phyloP scores from a whole-genome alignment of 2,797 vertebrate genomes.

The Miichthys miiuy region DNA sequence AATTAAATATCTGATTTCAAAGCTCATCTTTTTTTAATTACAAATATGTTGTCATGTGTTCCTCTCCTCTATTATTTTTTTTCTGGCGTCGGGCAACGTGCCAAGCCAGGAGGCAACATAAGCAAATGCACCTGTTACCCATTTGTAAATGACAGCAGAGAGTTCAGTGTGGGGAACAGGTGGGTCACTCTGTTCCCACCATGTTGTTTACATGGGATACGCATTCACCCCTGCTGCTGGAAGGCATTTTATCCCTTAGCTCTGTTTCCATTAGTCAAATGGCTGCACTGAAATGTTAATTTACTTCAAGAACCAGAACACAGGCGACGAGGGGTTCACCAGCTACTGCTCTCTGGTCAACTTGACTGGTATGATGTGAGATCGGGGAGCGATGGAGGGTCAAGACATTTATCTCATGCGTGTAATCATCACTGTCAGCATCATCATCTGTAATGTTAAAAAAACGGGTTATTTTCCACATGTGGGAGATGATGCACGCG shows the following conservation, averaged over 20 bases:
- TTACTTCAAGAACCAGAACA: slow-evolving; percentile 4
- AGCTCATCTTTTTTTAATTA: not conserved
- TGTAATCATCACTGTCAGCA: slow-evolving; percentile 25
- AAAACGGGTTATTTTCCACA: slow-evolving; percentile 21
- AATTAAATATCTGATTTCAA: not conserved
- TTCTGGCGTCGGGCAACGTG: slow-evolving; percentile 27
- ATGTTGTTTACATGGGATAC: slow-evolving; percentile 59
- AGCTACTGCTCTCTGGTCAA: not conserved
- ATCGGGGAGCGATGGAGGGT: not conserved
- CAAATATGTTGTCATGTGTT: not conserved
- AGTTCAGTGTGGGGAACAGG: slow-evolving; percentile 53
- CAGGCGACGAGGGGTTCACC: not conserved
- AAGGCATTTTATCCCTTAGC: slow-evolving; percentile 50
- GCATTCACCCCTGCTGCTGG: slow-evolving; percentile 56
- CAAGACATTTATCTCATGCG: slow-evolving; percentile 26
- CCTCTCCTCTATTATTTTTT: slow-evolving; percentile 29
- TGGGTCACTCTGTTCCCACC: slow-evolving; percentile 64
- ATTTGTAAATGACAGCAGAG: slow-evolving; percentile 66
- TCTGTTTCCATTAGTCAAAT: slow-evolving; percentile 54
- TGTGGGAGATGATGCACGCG: slow-evolving; percentile 7
- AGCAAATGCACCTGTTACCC: slow-evolving; percentile 64
- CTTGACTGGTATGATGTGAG: not conserved
- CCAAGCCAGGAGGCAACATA: slow-evolving; percentile 45
- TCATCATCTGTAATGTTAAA: slow-evolving; percentile 34
- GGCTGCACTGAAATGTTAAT: slow-evolving; percentile 46